These are phyloP conservation scores for Molothrus aeneus DNA, from an alignment of 2,797 vertebrate species.

Conservation along the genomic window DNA sequence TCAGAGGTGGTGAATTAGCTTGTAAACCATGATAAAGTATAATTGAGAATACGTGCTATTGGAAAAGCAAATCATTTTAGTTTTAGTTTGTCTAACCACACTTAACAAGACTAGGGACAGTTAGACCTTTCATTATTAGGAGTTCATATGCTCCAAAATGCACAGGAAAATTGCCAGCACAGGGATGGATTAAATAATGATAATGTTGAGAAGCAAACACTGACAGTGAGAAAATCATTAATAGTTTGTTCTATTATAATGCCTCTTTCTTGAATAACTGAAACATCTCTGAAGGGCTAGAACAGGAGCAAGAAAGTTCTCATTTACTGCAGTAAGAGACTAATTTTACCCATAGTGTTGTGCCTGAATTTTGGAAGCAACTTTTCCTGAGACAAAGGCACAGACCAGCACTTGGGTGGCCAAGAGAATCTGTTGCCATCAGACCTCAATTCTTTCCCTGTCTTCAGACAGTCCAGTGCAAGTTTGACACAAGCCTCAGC, in stretches of 20 bases:
- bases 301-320: background rate
- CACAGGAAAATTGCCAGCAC: conserved; percentile 2
- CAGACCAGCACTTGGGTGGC: background rate
- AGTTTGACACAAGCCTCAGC: background rate
- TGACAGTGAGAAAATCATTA: conserved; percentile 38
- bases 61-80: conserved; percentile 57
- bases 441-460: background rate
- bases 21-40: conserved; percentile 32
- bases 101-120: conserved; percentile 53
- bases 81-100: conserved; percentile 55
- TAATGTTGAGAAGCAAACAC: conserved; percentile 51
- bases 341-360: background rate
- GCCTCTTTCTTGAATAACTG: background rate
- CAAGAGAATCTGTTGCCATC: background rate
- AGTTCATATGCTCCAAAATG: conserved; percentile 56
- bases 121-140: conserved; percentile 66
- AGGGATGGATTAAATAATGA: conserved; percentile 52
- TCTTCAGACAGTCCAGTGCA: background rate
- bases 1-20: conserved; percentile 19
- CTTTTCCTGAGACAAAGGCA: background rate
- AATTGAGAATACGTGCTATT: conserved; percentile 54
- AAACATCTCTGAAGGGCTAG: background rate
- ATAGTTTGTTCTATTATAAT: background rate
- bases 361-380: background rate
- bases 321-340: background rate